These are phyloP conservation scores for Diachasma alloeum DNA, from an alignment of 1,140 invertebrate genomes.

Conservation along the genomic window DNA sequence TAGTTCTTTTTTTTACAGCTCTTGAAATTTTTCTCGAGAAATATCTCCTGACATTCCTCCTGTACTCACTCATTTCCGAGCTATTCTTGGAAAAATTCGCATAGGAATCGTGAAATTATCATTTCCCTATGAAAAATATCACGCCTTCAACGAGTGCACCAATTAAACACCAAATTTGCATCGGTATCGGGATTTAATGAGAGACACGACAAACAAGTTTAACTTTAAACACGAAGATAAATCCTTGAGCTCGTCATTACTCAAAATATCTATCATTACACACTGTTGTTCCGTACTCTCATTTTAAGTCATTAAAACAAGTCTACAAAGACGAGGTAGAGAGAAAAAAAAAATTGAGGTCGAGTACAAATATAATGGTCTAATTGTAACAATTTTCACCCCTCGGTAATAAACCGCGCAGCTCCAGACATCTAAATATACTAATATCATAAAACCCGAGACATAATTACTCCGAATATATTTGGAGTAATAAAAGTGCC, in stretches of 20 bases:
- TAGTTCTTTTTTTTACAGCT: neutral
- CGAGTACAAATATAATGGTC: neutral
- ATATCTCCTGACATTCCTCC: no score
- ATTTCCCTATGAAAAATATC: no score
- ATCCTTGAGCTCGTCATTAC: neutral
- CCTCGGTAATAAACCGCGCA: neutral
- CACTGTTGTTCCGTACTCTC: neutral
- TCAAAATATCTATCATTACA: slow-evolving; percentile 1
- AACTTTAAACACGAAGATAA: neutral
- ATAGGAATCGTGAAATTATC: neutral
- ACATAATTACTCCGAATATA: neutral
- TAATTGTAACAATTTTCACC: neutral
- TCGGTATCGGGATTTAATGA: neutral
- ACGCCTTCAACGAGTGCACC: neutral
- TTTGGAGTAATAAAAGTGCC: neutral
- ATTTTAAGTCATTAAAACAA: neutral
- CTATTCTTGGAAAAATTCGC: neutral
- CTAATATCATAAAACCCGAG: neutral
- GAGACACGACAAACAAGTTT: neutral
- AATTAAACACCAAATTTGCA: neutral
- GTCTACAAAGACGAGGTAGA: neutral
- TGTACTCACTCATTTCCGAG: neutral
- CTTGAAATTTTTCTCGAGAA: no score
- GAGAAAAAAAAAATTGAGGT: slow-evolving; percentile 1
- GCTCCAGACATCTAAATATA: neutral